Percentiles rank a stretch among this genome's conserved stretches.
These are phyloP conservation scores for Caiman crocodilus DNA, from an alignment of 2,797 vertebrate genomes.

Conservation along the genomic window DNA sequence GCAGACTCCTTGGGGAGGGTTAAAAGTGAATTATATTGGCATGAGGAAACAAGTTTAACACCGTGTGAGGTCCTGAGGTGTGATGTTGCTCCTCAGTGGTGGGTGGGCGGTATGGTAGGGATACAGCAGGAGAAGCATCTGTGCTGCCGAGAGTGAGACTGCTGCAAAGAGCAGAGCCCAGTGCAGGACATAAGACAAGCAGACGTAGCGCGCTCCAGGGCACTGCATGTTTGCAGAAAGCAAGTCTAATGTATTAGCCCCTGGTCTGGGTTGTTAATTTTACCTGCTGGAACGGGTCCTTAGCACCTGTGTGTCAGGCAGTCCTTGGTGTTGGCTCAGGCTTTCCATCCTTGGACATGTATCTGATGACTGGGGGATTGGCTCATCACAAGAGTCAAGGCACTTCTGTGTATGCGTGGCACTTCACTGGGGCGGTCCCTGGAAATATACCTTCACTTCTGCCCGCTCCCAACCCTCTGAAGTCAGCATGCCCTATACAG, in stretches of 20 bases:
- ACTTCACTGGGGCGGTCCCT: neutral
- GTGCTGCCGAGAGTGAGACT: neutral
- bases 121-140: neutral
- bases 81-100: rapidly evolving
- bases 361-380: conserved; percentile 6
- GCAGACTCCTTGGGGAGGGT: neutral
- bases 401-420: neutral
- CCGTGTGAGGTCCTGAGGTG: rapidly evolving
- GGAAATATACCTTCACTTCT: neutral
- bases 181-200: neutral
- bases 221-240: rapidly evolving
- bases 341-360: conserved; percentile 9
- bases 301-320: conserved; percentile 18
- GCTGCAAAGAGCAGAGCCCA: neutral
- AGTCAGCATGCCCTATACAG: neutral
- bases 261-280: neutral
- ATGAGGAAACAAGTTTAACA: rapidly evolving
- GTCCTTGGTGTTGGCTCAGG: conserved; percentile 41
- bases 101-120: neutral
- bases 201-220: neutral
- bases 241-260: neutral
- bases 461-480: neutral
- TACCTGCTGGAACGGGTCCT: conserved; percentile 56
- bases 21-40: neutral
- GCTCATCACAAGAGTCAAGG: conserved; percentile 15